Evolutionary conservation across 2,797 vertebrate genomes (phyloP).

Genomic region (Picus viridis): DNA sequence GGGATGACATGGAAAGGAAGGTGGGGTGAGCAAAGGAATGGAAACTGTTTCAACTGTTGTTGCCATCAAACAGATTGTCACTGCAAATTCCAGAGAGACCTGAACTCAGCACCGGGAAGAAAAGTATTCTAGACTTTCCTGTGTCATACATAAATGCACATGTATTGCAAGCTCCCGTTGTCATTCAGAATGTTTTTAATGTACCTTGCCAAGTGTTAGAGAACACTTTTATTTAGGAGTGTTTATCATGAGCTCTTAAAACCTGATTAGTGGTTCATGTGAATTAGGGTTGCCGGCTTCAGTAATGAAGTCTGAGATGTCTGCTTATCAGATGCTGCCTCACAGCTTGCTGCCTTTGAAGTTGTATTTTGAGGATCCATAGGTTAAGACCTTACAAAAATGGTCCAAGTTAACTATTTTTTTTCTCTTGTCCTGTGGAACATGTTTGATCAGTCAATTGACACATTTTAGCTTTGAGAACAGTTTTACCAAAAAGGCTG

Average conservation of each 20-base stretch:
- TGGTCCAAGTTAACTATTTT: neutral
- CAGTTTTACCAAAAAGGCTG: neutral
- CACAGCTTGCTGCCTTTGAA: rapidly evolving
- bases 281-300: neutral
- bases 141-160: neutral
- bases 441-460: neutral
- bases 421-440: neutral
- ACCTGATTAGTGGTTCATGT: neutral
- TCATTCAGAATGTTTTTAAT: neutral
- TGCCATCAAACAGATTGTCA: neutral
- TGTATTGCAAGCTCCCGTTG: neutral
- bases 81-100: neutral
- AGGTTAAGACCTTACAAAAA: neutral
- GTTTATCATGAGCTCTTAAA: neutral
- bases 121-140: neutral
- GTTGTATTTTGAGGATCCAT: neutral
- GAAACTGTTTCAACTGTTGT: neutral
- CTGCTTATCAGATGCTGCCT: neutral
- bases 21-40: neutral
- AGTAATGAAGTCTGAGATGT: too few species aligned
- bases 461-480: neutral
- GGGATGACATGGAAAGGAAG: neutral
- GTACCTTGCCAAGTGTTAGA: neutral
- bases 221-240: neutral
- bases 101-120: neutral